Conservation (phyloP, 2,888 invertebrate genomes). For the Dolichopus griseipennis region DNA sequence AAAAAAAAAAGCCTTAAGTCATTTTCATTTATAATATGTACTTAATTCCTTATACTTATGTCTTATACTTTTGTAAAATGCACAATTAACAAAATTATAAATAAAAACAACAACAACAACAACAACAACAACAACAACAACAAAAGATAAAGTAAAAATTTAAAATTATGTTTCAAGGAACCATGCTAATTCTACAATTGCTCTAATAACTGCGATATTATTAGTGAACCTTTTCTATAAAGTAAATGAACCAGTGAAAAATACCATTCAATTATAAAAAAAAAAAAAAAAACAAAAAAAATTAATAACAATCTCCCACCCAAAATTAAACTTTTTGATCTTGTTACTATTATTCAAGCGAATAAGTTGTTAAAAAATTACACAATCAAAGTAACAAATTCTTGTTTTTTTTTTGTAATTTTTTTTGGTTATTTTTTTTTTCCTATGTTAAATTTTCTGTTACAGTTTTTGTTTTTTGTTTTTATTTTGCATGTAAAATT, state of each 20-base stretch:
- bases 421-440: neutral
- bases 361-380: neutral
- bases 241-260: neutral
- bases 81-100: neutral
- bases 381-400: neutral
- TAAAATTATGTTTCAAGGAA: neutral
- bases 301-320: slow-evolving; percentile 1
- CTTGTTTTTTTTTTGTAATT: neutral
- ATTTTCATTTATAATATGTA: no score
- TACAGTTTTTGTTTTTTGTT: neutral
- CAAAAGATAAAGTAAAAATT: no score
- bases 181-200: neutral
- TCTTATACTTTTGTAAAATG: neutral
- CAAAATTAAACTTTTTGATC: neutral
- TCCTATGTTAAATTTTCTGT: neutral
- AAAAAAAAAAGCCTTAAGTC: no score
- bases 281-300: no score
- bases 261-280: neutral
- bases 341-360: neutral
- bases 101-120: neutral
- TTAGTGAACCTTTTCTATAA: neutral
- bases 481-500: neutral
- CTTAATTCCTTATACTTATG: no score
- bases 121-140: neutral
- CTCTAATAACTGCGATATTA: neutral